A percentile compares a stretch with the other conserved stretches of the same genome.
phyloP scores from a whole-genome alignment of 1,140 invertebrate species.

The Bombyx mori region DNA sequence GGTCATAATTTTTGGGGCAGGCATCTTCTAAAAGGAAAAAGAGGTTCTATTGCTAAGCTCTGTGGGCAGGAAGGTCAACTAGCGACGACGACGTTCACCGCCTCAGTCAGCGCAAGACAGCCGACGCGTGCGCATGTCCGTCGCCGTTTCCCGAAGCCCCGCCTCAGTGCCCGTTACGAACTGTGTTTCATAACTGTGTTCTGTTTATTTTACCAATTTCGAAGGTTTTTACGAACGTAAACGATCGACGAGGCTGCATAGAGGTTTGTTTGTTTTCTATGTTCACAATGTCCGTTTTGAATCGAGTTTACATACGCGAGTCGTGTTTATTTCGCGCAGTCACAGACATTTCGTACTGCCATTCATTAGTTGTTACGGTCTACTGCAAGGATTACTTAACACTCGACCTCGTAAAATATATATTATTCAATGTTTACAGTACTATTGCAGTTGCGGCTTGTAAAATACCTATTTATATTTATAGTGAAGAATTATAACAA shows the following conservation, averaged over 20 bases:
- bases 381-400: slow-evolving; percentile 51
- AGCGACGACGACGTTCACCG: slow-evolving; percentile 40
- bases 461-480: too few species aligned
- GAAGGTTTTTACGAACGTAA: slow-evolving; percentile 26
- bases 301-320: slow-evolving; percentile 21
- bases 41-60: slow-evolving; percentile 46
- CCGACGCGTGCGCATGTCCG: slow-evolving; percentile 50
- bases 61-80: slow-evolving; percentile 59
- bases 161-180: slow-evolving; percentile 40
- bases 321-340: slow-evolving; percentile 35
- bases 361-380: slow-evolving; percentile 54
- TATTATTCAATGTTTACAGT: not conserved
- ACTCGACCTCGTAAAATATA: slow-evolving; percentile 17
- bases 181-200: slow-evolving; percentile 59
- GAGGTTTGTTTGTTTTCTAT: slow-evolving; percentile 39
- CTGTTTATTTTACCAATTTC: slow-evolving; percentile 51
- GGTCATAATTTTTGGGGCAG: slow-evolving; percentile 26
- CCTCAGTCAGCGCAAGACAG: slow-evolving; percentile 54
- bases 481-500: too few species aligned
- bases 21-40: slow-evolving; percentile 35
- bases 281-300: slow-evolving; percentile 20
- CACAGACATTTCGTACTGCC: slow-evolving; percentile 32
- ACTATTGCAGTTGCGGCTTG: too few species aligned
- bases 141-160: slow-evolving; percentile 23
- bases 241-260: slow-evolving; percentile 37